Evolutionary conservation across 2,113 vertebrate genomes (phyloP), one percentile per base, ranked within the genome.

Genomic region (Oreochromis aureus): DNA sequence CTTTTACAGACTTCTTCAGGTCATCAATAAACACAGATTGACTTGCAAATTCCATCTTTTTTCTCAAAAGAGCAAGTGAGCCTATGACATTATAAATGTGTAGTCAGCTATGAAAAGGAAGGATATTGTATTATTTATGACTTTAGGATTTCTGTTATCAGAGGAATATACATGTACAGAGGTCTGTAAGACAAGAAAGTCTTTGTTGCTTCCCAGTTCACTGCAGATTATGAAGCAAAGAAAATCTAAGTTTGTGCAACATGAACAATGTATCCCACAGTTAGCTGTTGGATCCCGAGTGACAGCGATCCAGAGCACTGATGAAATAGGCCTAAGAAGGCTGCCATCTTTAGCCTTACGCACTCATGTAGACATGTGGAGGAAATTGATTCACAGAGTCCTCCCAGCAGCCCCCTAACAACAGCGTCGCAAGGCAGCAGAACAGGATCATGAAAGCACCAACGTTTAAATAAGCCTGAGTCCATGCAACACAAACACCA

Each of bases 181-280:
- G 10, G 58, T 54, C 54, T 90, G 22, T 39, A 30, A 83, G 9
- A 32, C 34, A 51, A 5, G 19, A 58, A 51, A 59, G 6, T 56
- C 80, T 27, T n/a, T 36, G 53, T 19, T 73, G 76, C 6, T 51
- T 79, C 27, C 34, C 44, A 63, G 27, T 86, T 58, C 80, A 66
- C 10, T 41, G 78, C 30, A 82, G 87, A 89, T 89, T 84, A 87
- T 18, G 41, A n/a, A 51, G 36, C 63, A 82, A 56, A 46, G 48
- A 36, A 80, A 82, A 59, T 44, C n/a, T 11, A 18, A 39, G 53
- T 56, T 24, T 27, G 54, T 88, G 71, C 46, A 84, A 71, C n/a
- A 48, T 59, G 86, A 93, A 92, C 81, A 89, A 91, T 87, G 81
- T 39, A 10, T 78, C 78, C 85, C 54, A 91, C 48, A 83, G 69